A percentile compares a stretch with the other conserved stretches of the same genome.
These are phyloP conservation scores for Octopus sinensis DNA, from an alignment of 1,140 invertebrate genomes.

Conservation along the genomic window DNA sequence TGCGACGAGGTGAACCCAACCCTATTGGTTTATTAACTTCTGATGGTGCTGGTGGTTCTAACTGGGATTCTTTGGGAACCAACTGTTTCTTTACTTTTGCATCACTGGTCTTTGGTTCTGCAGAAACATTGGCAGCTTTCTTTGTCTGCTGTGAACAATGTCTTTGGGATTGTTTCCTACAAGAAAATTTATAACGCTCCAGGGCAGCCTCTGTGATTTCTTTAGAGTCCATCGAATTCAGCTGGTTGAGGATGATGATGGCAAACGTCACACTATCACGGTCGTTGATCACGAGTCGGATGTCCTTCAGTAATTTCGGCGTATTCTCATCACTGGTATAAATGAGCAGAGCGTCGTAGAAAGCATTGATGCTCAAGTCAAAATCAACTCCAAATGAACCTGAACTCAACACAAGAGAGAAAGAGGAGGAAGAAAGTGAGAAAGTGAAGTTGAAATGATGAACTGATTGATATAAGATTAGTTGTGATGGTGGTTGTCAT, in stretches of 20 bases:
- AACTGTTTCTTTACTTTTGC: background rate
- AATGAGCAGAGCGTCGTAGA: conserved; percentile 7
- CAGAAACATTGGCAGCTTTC: background rate
- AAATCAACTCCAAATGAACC: conserved; percentile 10
- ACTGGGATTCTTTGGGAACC: background rate
- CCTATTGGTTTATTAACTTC: background rate
- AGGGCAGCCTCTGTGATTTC: background rate
- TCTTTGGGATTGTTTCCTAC: background rate
- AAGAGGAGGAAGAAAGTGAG: background rate
- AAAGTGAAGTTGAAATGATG: background rate
- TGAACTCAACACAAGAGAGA: background rate
- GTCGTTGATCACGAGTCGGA: conserved; percentile 1
- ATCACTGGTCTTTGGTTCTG: background rate
- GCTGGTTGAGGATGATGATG: conserved; percentile 7
- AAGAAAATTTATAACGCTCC: background rate
- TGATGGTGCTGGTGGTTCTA: background rate
- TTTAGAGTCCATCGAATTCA: background rate
- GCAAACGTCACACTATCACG: background rate
- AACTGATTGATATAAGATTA: background rate
- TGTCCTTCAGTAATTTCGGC: background rate
- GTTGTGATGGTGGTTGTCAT: background rate
- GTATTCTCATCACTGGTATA: background rate
- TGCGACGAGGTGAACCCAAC: background rate
- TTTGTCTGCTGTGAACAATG: background rate
- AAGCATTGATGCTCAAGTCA: conserved; percentile 11